These are phyloP conservation scores for Steromphala cineraria DNA, from an alignment of 2,888 invertebrate genomes.

Conservation along the genomic window DNA sequence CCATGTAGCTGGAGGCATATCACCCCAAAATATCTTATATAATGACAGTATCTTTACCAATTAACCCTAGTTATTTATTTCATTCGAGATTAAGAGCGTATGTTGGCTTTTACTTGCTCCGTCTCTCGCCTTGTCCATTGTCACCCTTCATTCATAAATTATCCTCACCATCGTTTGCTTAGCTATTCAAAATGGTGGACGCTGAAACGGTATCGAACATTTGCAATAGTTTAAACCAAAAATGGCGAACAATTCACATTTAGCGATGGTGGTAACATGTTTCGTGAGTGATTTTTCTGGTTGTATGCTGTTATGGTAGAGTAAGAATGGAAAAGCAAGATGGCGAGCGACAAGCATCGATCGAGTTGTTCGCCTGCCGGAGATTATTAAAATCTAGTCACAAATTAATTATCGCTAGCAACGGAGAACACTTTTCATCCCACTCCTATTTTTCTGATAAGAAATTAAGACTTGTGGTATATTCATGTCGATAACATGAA, in stretches of 20 bases:
- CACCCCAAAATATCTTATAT: too few relatives aligned
- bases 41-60: too few relatives aligned
- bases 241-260: neutral
- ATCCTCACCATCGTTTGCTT: constrained; percentile 14
- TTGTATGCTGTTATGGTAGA: neutral
- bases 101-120: too few relatives aligned
- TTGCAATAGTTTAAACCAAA: neutral
- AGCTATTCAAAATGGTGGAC: constrained; percentile 32
- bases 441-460: too few relatives aligned
- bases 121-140: neutral
- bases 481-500: too few relatives aligned
- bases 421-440: too few relatives aligned
- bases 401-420: neutral
- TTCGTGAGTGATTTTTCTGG: neutral
- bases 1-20: too few relatives aligned
- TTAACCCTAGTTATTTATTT: too few relatives aligned
- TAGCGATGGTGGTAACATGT: neutral
- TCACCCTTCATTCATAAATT: constrained; percentile 28
- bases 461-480: too few relatives aligned
- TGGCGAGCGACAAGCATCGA: neutral
- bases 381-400: constrained; percentile 8
- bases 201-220: neutral
- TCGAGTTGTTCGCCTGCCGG: neutral
- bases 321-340: neutral
- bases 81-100: too few relatives aligned